Percentiles rank a stretch among this genome's conserved stretches.
Conservation (phyloP, 2,888 invertebrate species). For the Scaptodrosophila latifasciaeformis region DNA sequence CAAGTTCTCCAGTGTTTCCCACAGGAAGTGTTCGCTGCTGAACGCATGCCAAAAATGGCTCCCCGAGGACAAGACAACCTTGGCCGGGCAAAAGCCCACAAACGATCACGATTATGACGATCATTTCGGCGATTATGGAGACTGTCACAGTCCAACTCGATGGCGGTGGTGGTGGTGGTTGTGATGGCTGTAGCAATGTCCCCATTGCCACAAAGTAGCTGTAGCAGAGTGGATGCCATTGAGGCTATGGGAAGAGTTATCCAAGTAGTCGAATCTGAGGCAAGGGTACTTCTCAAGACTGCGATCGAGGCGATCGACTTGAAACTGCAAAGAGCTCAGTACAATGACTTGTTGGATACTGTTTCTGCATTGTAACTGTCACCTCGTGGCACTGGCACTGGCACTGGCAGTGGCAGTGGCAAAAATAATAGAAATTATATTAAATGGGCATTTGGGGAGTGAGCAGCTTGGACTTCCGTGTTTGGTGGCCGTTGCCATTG, state of each 20-base stretch:
- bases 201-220: slow-evolving; percentile 27
- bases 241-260: too few species aligned
- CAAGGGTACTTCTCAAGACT: slow-evolving; percentile 7
- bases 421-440: slow-evolving; percentile 66
- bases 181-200: slow-evolving; percentile 44
- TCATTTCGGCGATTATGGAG: slow-evolving; percentile 53
- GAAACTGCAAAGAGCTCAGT: slow-evolving; percentile 11
- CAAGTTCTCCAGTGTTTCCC: slow-evolving; percentile 53
- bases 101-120: slow-evolving; percentile 64
- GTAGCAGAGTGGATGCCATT: background rate
- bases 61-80: slow-evolving; percentile 56
- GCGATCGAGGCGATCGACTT: slow-evolving; percentile 34
- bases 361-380: slow-evolving; percentile 64
- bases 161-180: background rate
- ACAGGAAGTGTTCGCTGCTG: slow-evolving; percentile 60
- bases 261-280: slow-evolving; percentile 17
- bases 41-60: slow-evolving; percentile 64
- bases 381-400: slow-evolving; percentile 50
- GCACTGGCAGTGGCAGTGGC: slow-evolving; percentile 35
- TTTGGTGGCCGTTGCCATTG: slow-evolving; percentile 32
- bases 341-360: slow-evolving; percentile 53
- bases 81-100: slow-evolving; percentile 34
- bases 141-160: slow-evolving; percentile 19
- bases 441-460: slow-evolving; percentile 64
- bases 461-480: slow-evolving; percentile 51